phyloP scores from a whole-genome alignment of 2,888 invertebrate species.

The Drosophila conformis region DNA sequence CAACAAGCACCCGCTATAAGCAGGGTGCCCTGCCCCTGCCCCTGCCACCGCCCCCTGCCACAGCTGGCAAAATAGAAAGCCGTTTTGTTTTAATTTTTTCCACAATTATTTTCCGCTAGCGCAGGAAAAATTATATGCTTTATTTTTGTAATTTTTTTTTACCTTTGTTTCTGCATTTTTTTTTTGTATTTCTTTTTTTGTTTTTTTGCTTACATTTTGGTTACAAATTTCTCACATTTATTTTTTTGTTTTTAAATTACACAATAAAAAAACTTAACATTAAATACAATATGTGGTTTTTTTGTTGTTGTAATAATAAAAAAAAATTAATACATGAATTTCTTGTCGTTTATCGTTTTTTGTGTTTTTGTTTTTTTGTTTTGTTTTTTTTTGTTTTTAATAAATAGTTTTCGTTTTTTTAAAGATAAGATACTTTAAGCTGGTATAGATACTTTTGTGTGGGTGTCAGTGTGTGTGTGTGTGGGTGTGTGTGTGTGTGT shows the following conservation, averaged over 20 bases:
- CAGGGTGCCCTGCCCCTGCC: not conserved
- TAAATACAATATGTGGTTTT: slow-evolving; percentile 75
- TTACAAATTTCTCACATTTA: slow-evolving; percentile 78
- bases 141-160: slow-evolving; percentile 61
- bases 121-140: slow-evolving; percentile 78
- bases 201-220: slow-evolving; percentile 65
- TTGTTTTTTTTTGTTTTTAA: slow-evolving; percentile 43
- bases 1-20: slow-evolving; percentile 51
- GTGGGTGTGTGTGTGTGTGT: slow-evolving; percentile 20
- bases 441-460: slow-evolving; percentile 75
- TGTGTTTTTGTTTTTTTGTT: slow-evolving; percentile 41
- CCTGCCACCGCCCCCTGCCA: not conserved
- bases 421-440: slow-evolving; percentile 73
- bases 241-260: slow-evolving; percentile 61
- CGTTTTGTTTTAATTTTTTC: slow-evolving; percentile 77
- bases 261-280: slow-evolving; percentile 80
- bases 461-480: slow-evolving; percentile 17
- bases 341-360: slow-evolving; percentile 59
- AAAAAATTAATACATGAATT: slow-evolving; percentile 75
- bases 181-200: slow-evolving; percentile 27
- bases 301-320: slow-evolving; percentile 52
- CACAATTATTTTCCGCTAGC: slow-evolving; percentile 81
- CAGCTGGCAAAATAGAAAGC: slow-evolving; percentile 67
- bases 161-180: slow-evolving; percentile 31
- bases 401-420: slow-evolving; percentile 74